phyloP scores from a whole-genome alignment of 2,113 vertebrate genomes.

The Furnarius figulus region DNA sequence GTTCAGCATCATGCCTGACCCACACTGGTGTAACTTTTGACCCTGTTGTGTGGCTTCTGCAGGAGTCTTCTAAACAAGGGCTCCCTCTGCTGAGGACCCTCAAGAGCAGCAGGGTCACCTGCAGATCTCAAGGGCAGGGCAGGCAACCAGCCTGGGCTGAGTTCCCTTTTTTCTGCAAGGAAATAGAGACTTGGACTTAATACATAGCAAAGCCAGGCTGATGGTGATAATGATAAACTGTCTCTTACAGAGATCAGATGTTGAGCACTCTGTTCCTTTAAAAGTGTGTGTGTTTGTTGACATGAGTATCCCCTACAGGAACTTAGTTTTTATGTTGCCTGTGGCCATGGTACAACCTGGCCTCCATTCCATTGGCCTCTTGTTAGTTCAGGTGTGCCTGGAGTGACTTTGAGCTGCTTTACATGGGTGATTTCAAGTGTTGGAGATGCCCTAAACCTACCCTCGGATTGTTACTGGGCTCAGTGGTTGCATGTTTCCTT shows the following conservation, averaged over 20 bases:
- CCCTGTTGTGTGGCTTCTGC: neutral
- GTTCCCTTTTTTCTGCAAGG: conserved; percentile 1
- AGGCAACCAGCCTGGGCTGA: neutral
- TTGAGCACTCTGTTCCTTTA: neutral
- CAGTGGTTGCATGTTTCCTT: neutral
- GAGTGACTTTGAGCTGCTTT: neutral
- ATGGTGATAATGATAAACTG: neutral
- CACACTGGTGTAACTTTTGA: neutral
- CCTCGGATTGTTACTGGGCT: neutral
- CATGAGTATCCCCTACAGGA: neutral
- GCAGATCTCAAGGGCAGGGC: neutral
- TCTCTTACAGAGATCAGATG: neutral
- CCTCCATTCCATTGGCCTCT: neutral
- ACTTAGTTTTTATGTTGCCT: neutral
- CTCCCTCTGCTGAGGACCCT: neutral
- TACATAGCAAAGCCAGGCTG: neutral
- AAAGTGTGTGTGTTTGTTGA: neutral
- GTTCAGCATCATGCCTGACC: neutral
- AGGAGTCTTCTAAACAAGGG: neutral
- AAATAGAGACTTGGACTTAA: neutral
- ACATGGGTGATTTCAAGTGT: neutral
- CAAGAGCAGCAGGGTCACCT: neutral
- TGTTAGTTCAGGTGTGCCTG: neutral
- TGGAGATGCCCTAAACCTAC: neutral
- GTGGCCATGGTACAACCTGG: neutral